These are phyloP conservation scores for Salvelinus fontinalis DNA, from an alignment of 2,113 vertebrate species.

Conservation along the genomic window DNA sequence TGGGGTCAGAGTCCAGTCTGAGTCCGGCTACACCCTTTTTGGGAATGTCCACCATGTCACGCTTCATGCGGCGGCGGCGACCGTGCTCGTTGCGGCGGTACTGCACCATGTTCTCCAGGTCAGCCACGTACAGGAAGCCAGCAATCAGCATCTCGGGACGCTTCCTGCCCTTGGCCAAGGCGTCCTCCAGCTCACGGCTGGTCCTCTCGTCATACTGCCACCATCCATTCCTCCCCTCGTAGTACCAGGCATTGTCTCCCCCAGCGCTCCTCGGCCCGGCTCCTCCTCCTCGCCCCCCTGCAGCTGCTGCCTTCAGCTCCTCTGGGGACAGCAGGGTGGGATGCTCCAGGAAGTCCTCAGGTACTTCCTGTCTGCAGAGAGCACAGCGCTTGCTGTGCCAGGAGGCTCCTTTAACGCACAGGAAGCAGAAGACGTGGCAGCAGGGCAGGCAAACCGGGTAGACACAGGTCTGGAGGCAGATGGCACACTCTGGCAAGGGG, in stretches of 20 bases:
- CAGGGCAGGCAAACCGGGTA: conserved; percentile 94
- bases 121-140: conserved; percentile 93
- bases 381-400: conserved; percentile 97
- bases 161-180: conserved; percentile 90
- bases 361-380: conserved; percentile 93
- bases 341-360: conserved; percentile 93
- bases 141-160: conserved; percentile 97
- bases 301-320: conserved; percentile 86
- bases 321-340: conserved; percentile 91
- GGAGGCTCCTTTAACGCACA: conserved; percentile 97
- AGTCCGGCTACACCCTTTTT: conserved; percentile 97
- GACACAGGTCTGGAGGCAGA: conserved; percentile 93
- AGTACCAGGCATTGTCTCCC: conserved; percentile 91
- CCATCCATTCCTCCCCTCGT: conserved; percentile 96
- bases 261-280: conserved; percentile 73
- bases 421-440: conserved; percentile 93
- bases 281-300: conserved; percentile 74
- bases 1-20: conserved; percentile 86
- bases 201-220: conserved; percentile 98
- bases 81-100: conserved; percentile 93
- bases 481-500: conserved; percentile 87
- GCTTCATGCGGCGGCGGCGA: conserved; percentile 92
- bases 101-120: conserved; percentile 97
- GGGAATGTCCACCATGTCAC: conserved; percentile 92
- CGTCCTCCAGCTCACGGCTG: conserved; percentile 92